These are phyloP conservation scores for Lophochroa leadbeateri DNA, from an alignment of 2,113 vertebrate genomes.

Conservation along the genomic window DNA sequence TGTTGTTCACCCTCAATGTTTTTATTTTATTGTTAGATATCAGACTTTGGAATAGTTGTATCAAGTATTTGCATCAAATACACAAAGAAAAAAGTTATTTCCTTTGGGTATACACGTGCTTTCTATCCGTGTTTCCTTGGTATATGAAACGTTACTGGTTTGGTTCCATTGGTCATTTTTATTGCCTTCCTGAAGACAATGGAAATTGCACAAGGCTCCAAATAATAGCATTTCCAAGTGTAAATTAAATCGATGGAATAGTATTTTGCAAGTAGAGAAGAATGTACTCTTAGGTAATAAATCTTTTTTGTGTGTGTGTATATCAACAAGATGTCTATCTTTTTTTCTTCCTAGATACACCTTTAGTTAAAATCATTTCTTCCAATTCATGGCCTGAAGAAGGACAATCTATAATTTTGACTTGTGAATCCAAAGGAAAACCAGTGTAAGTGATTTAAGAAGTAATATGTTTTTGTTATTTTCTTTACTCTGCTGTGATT, in stretches of 20 bases:
- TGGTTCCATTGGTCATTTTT: slow-evolving; percentile 15
- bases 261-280: not conserved
- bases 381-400: slow-evolving; percentile 92
- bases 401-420: slow-evolving; percentile 94
- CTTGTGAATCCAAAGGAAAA: slow-evolving; percentile 96
- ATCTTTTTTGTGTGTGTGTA: not conserved
- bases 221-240: slow-evolving; percentile 18
- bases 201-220: not conserved
- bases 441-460: slow-evolving; percentile 89
- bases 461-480: slow-evolving; percentile 55
- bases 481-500: slow-evolving; percentile 63
- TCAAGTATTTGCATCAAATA: not conserved
- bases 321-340: slow-evolving; percentile 61
- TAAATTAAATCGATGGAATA: not conserved
- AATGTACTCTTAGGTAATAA: slow-evolving; percentile 18
- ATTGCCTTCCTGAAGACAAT: slow-evolving; percentile 16
- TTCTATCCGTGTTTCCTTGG: not conserved
- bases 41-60: slow-evolving; percentile 7
- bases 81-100: not conserved
- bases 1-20: slow-evolving; percentile 55
- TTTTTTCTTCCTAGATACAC: slow-evolving; percentile 85
- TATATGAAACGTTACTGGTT: slow-evolving; percentile 2
- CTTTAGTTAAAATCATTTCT: slow-evolving; percentile 89
- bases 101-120: not conserved
- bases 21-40: slow-evolving; percentile 48